Evolutionary conservation across 2,888 invertebrate genomes (phyloP).

Genomic region (Shargacucullia verbasci): DNA sequence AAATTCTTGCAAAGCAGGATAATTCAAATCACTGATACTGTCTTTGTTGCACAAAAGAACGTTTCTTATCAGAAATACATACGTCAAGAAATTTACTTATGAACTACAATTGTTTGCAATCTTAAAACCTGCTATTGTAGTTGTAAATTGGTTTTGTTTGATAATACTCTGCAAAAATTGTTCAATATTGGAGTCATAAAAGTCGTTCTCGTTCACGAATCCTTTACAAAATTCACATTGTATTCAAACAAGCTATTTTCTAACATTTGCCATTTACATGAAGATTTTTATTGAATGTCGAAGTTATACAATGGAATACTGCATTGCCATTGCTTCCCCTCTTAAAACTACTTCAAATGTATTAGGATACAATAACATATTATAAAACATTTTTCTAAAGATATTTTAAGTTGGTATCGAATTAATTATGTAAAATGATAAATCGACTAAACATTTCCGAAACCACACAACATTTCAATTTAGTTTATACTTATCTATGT

Average conservation of each 20-base stretch:
- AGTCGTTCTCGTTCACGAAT: constrained; percentile 24
- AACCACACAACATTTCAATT: neutral
- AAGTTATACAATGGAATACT: neutral
- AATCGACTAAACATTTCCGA: neutral
- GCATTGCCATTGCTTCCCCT: neutral
- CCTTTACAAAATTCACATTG: constrained; percentile 16
- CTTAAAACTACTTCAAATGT: too few relatives aligned
- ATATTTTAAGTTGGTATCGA: too few relatives aligned
- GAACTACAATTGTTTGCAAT: neutral
- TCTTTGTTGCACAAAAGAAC: too few relatives aligned
- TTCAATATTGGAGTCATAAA: constrained; percentile 28
- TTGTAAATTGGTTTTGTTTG: constrained; percentile 34
- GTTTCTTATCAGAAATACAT: constrained; percentile 17
- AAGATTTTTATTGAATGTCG: constrained; percentile 7
- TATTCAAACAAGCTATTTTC: constrained; percentile 22
- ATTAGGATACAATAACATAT: too few relatives aligned
- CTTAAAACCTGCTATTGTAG: constrained; percentile 27
- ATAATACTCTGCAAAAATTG: constrained; percentile 16
- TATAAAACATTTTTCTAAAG: too few relatives aligned
- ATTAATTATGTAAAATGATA: too few relatives aligned
- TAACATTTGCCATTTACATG: constrained; percentile 8
- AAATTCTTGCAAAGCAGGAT: too few relatives aligned
- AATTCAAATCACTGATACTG: too few relatives aligned
- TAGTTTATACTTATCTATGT: too few relatives aligned
- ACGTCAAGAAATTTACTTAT: constrained; percentile 22